Percentiles rank a stretch among this genome's conserved stretches.
Evolutionary conservation across 2,113 vertebrate species (phyloP).

Genomic region (Rhinoderma darwinii): DNA sequence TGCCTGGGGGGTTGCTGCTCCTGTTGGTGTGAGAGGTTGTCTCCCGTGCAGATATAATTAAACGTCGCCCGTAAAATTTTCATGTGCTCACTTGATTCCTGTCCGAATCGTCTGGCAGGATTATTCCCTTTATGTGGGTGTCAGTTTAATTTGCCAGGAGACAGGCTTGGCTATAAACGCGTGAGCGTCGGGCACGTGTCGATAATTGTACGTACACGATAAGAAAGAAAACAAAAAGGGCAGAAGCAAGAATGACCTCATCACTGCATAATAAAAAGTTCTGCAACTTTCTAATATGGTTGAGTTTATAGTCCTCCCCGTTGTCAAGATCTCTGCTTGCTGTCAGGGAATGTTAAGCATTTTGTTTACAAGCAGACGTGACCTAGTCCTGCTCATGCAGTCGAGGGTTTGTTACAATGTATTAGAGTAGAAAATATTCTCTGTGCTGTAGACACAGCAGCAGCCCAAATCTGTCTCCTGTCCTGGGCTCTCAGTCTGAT

Average conservation of each 20-base stretch:
- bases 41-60: constrained; percentile 47
- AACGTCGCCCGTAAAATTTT: constrained; percentile 22
- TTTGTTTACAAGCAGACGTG: no score
- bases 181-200: not conserved
- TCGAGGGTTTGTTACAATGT: no score
- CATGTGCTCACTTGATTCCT: constrained; percentile 45
- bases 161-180: constrained; percentile 11
- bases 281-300: no score
- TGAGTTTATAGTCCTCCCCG: no score
- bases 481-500: not conserved
- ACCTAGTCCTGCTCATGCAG: no score
- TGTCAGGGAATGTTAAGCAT: not conserved
- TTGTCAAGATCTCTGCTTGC: not conserved
- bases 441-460: no score
- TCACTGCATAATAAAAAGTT: not conserved
- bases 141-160: constrained; percentile 7
- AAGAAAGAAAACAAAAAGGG: not conserved
- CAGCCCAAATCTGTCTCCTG: not conserved
- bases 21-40: not conserved
- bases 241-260: not conserved
- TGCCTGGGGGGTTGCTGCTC: not conserved
- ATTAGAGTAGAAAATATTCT: no score
- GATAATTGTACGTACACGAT: not conserved
- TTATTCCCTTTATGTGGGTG: constrained; percentile 37
- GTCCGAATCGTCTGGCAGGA: constrained; percentile 15